Percentiles rank a stretch among this genome's conserved stretches.
These are phyloP conservation scores for Petrocephalus microphthalmus DNA, from an alignment of 2,113 vertebrate species.

Conservation along the genomic window DNA sequence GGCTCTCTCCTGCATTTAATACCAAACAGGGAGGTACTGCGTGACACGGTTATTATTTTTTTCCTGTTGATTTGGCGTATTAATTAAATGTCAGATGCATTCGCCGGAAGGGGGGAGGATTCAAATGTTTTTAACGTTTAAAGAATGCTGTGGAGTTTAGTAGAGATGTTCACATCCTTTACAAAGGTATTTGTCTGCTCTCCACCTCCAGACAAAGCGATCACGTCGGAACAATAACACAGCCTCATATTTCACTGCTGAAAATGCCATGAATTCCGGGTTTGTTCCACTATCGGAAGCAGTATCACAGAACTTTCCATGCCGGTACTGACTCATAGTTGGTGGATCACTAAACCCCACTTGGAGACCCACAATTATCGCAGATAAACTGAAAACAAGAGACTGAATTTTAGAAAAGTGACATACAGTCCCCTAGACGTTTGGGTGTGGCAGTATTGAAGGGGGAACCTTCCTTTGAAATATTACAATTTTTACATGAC, in stretches of 20 bases:
- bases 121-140: constrained; percentile 17
- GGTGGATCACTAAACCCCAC: background rate
- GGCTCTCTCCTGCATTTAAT: background rate
- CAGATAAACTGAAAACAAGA: constrained; percentile 1
- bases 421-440: constrained; percentile 36
- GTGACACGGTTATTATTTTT: background rate
- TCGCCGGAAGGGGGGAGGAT: background rate
- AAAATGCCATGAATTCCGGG: constrained; percentile 45
- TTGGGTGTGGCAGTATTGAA: background rate
- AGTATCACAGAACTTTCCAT: constrained; percentile 42
- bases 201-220: background rate
- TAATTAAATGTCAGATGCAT: background rate
- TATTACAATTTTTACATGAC: constrained; percentile 54
- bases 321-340: constrained; percentile 41
- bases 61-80: constrained; percentile 31
- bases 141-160: background rate
- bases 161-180: background rate
- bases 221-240: background rate
- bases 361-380: background rate
- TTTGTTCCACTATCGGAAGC: constrained; percentile 39
- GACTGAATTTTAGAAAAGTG: constrained; percentile 42
- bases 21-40: background rate
- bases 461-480: constrained; percentile 50
- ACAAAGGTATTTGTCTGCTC: background rate
- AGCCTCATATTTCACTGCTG: background rate